These are phyloP conservation scores for Petrocephalus schoutedeni DNA, from an alignment of 2,797 vertebrate genomes.

Conservation along the genomic window DNA sequence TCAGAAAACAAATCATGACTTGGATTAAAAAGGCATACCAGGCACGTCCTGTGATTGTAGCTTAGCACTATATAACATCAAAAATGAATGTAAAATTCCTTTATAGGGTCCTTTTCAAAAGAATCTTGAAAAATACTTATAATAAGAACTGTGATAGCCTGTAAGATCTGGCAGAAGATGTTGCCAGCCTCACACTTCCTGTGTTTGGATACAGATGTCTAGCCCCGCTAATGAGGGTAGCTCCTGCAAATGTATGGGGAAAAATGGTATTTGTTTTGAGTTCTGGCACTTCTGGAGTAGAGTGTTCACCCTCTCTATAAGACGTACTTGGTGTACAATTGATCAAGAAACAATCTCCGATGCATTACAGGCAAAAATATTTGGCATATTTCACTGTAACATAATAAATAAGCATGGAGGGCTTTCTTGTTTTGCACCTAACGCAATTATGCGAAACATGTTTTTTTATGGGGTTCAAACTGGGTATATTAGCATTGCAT, in stretches of 20 bases:
- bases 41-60: not conserved
- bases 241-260: not conserved
- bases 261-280: not conserved
- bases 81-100: not conserved
- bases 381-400: not conserved
- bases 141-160: not conserved
- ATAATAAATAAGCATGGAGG: not conserved
- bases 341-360: not conserved
- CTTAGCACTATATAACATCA: not conserved
- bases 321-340: not conserved
- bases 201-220: not conserved
- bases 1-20: not conserved
- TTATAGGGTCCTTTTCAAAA: not conserved
- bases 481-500: not conserved
- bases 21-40: not conserved
- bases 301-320: not conserved
- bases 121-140: not conserved
- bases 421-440: not conserved
- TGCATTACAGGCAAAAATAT: not conserved
- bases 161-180: not conserved
- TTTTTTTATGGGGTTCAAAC: not conserved
- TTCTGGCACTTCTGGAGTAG: not conserved
- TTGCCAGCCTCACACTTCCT: not conserved
- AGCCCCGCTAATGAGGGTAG: not conserved
- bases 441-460: not conserved